Evolutionary conservation across 2,888 invertebrate genomes (phyloP), one percentile per base, ranked within the genome.

Genomic region (Eulithis prunata): DNA sequence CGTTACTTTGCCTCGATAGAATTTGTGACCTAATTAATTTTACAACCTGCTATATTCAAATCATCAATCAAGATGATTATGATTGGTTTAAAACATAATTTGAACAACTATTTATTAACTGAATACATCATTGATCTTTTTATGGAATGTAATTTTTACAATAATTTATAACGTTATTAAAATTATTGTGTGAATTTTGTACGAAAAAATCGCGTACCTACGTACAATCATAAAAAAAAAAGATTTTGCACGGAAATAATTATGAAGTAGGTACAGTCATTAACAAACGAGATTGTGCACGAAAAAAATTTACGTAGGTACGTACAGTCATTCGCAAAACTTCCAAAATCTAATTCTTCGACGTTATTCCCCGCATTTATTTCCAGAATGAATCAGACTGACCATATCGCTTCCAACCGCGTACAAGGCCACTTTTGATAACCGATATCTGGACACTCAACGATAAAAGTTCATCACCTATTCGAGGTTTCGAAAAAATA

Each of bases 361-460:
- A 32, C 32, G 53, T n/a, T 36, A 53, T 53, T 32, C 32, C 52
- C 52, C 12, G 7, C 55, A 28, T 43, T 57, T 5, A 13, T 60
- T 45, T 43, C 49, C 43, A 56, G 56, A 41, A 53, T 45, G 52
- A 63, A 53, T 63, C 60, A 60, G 52, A 56, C 62, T 52, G 21
- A 46, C 41, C 4, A 28, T 63, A 67, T 67, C 63, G 46, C 13
- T 67, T 58, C n/a, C 56, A 63, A 63, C 67, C 67, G 56, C 66
- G 55, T 14, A 54, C 67, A 67, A 67, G 67, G 67, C 43, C 67
- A 43, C 60, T 47, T 54, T 28, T 36, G 63, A 67, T 64, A 67
- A 43, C 67, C 53, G 52, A 67, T 67, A 66, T 54, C 32, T 52
- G 14, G 13, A 38, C 53, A 13, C 8, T 38, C 49, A 11, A 10